Evolutionary conservation across 2,888 invertebrate species (phyloP), one percentile per base, ranked within the genome.

Genomic region (Pogonocherus hispidulus): DNA sequence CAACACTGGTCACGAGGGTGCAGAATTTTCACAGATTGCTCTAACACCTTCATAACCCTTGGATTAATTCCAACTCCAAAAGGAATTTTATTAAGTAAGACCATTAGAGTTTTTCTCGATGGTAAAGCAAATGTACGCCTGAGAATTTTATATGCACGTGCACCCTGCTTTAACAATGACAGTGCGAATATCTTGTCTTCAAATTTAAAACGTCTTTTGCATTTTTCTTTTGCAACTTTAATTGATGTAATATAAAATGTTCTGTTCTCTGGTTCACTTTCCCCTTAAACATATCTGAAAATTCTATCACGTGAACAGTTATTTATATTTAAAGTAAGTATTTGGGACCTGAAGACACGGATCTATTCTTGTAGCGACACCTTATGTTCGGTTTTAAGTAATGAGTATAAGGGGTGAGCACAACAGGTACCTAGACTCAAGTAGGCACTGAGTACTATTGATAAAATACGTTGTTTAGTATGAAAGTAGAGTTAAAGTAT

Each of bases 61-160:
- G 2, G 9, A 32, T 32, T 32, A 2, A 32, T 32, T 32, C 32
- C 32, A 8, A 11, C 32, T 2, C 32, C 32, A 32, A 32, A 32
- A 32, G 37, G 11, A 18, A 32, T 57, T 57, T 32, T 37, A n/a
- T 35, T 18, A 3, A 41, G 3, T 57, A 22, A 35, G 3, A 14
- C 1, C 18, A 20, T 46, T 18, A 19, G 6, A n/a, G 20, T 46
- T 18, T 46, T 46, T 14, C 18, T 18, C 8, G 6, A 46, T 6
- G 19, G 20, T 14, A 46, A 14, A 46, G 8, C 6, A 55, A 57
- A 56, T 23, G 23, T 54, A 54, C 56, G 9, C 14, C 44, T 44
- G 9, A 44, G n/a, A 6, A 6, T n/a, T 44, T 44, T 44, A 44
- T 44, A 44, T 44, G 44, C 44, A n/a, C 14, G 9, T 18, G 44